Evolutionary conservation across 2,113 vertebrate genomes (phyloP), one percentile per base, ranked within the genome.

Genomic region (Cromileptes altivelis): DNA sequence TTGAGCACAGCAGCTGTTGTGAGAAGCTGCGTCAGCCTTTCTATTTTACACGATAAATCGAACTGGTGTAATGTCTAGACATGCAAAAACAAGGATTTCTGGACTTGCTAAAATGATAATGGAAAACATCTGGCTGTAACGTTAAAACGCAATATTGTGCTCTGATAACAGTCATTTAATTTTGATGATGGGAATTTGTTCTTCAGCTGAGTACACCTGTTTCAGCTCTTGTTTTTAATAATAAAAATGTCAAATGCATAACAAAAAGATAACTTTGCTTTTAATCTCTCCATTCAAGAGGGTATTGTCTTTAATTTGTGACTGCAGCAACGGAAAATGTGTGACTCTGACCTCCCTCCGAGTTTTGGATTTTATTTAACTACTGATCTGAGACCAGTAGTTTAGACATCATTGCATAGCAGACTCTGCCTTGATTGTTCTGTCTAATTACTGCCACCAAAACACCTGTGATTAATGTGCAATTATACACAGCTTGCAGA

Each of bases 371-470:
- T 63, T 53, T 0, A 47, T 70, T 30, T 63, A 71, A 78, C 47
- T 33, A 23, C 78, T 76, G 47, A 78, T 79, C 65, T 69, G 23
- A 70, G 74, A 73, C 49, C 73, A 68, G 68, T 64, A 70, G 60
- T 77, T 81, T 57, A 78, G 62, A 68, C 67, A 21, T 42, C 40
- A 64, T 19, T 27, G 19, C 65, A 60, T 23, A 63, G 74, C 69
- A 82, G 63, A 62, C 57, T 57, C 68, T 74, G 7, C 80, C 25
- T 57, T 76, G 57, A 84, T 82, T 88, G 70, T 60, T 88, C 65
- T 45, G 56, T 84, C 70, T 83, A 85, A 89, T 88, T 89, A 86
- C 58, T 15, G 63, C 82, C 21, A 40, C 25, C 76, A 75, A 79
- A 81, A 82, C 67, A 55, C 27, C 72, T 47, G 33, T 76, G 57